These are phyloP conservation scores for Cladopsammia gracilis DNA, from an alignment of 64 coral and sea anemone species.

Conservation along the genomic window DNA sequence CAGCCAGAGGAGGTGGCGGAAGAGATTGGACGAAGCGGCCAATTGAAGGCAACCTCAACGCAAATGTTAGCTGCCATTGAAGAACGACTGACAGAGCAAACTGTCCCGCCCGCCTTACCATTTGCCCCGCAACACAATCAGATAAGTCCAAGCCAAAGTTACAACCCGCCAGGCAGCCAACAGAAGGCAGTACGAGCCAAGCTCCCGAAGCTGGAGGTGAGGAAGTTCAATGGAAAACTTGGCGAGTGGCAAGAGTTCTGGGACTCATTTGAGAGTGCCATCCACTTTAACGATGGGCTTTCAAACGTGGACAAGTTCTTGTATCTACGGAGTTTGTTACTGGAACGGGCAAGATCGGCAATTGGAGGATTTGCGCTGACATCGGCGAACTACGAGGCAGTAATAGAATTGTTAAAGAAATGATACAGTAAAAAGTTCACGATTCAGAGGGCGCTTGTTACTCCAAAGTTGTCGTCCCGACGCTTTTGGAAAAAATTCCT, in stretches of 20 bases:
- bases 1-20: background rate
- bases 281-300: background rate
- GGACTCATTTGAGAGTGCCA: constrained; percentile 46
- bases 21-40: background rate
- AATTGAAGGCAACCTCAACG: background rate
- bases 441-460: constrained; percentile 48
- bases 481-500: constrained; percentile 48
- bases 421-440: constrained; percentile 26
- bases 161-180: too few relatives aligned
- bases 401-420: background rate
- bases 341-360: constrained; percentile 51
- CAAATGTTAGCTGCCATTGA: background rate
- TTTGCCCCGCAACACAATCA: too few relatives aligned
- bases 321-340: background rate
- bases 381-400: too few relatives aligned
- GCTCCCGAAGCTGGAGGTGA: constrained; percentile 43
- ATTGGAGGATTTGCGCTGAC: constrained; percentile 13
- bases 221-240: constrained; percentile 37
- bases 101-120: too few relatives aligned
- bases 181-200: background rate
- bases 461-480: constrained; percentile 53
- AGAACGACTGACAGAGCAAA: background rate
- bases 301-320: constrained; percentile 36
- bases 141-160: too few relatives aligned
- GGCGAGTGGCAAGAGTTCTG: constrained; percentile 74